Evolutionary conservation across 1,140 invertebrate genomes (phyloP), one percentile per base, ranked within the genome.

Genomic region (Drosophila jambulina): DNA sequence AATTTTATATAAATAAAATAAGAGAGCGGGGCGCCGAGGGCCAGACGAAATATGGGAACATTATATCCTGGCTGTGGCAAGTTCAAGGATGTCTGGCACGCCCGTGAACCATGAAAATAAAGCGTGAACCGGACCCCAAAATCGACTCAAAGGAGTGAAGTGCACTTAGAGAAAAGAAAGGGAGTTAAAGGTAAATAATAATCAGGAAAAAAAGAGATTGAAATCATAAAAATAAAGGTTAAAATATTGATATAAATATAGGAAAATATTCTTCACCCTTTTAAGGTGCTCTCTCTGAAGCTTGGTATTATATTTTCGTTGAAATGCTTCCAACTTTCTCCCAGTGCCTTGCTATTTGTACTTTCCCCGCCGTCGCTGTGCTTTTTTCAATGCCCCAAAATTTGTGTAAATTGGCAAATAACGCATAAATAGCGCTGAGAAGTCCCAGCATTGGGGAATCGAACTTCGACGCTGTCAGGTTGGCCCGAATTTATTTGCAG

Each of bases 41-140:
- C 63, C 84, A 87, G 85, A 90, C 84, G 80, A 88, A 84, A 84
- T 84, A 84, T 88, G 80, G 84, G 49, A 88, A 88, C 77, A 78
- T 78, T 81, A 87, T 80, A 87, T 84, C 80, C 80, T 87, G 83
- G 36, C 76, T 59, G 51, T 72, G 79, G 58, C 84, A 90, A 90
- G 84, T 88, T 88, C 84, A 88, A 88, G 84, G 85, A 88, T 83
- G 77, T 83, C 72, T 87, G 76, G 46, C 58, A 42, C 56, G 71
- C 63, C 60, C 68, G 45, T 75, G 64, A 80, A 71, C 69, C 75
- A 45, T 54, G 63, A 54, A 70, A 70, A 54, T 54, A 54, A 67
- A 67, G n/a, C 75, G 65, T 75, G 42, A 69, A 49, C 43, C 40
- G 48, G 69, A 61, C 58, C 69, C 64, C 36, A 49, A 69, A 69